Base-by-base conservation (phyloP, 2,797 vertebrate genomes). In the Petrocephalus schoutedeni region DNA sequence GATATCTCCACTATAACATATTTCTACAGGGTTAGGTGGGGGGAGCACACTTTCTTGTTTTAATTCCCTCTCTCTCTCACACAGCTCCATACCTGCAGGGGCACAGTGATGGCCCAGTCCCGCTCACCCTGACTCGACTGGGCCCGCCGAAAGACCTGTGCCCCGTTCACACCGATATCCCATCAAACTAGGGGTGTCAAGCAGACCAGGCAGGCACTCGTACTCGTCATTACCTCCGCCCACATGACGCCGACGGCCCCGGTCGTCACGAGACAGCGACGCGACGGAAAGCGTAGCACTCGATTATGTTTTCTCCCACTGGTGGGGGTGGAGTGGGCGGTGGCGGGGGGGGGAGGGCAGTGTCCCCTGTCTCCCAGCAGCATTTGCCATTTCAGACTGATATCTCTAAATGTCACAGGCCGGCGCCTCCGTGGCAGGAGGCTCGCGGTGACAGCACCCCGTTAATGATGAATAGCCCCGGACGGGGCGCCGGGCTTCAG, bases 401-500 rank as follows among this genome's bases (percentile, higher is more conserved):
- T 87, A 87, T 77, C 51, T 87, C n/a, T 53, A 87, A 87, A 87
- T 87, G 86, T 87, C 86, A 87, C 36, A 49, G 86, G 58, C 86
- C 67, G 49, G 19, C 4, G 14, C 51, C 36, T 87, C 58, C 23
- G 23, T 23, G 67, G 67, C 67, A 54, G n/a, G 16, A 36, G 80
- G n/a, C 41, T 23, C 23, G 80, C n/a, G 71, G 45, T 41, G 71
- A 45, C 71, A 77, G 74, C 8, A 21, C 12, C 32, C 58, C 54
- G 53, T 86, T 14, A 86, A 86, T 88, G 89, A 90, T 90, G 88
- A 80, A 88, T 89, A 89, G 71, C 53, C 80, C 87, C 28, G 19
- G 89, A 64, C 56, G 10, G 56, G 77, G 83, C 77, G 88, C 56
- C 56, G 57, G 86, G 82, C 84, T 84, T 54, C n/a, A 2, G 80